phyloP scores from a whole-genome alignment of 2,888 invertebrate species.

The Noctua janthina region DNA sequence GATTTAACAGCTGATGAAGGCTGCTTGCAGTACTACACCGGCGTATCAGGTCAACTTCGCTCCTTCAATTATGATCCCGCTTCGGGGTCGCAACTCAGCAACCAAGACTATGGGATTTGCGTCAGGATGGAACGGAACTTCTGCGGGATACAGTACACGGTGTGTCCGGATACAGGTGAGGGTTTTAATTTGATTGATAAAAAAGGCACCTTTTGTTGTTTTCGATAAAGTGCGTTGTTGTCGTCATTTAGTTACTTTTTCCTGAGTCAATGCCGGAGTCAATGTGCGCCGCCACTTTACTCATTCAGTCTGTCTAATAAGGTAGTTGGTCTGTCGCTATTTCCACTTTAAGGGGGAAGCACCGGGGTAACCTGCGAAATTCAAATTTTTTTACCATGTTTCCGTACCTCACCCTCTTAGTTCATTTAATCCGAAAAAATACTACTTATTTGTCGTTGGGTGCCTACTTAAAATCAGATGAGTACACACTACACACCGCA shows the following conservation, averaged over 20 bases:
- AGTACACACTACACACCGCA: too few species aligned
- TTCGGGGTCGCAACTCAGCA: slow-evolving; percentile 94
- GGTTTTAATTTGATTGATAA: neutral
- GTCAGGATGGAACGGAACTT: slow-evolving; percentile 96
- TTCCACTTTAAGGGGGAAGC: too few species aligned
- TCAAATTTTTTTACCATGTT: too few species aligned
- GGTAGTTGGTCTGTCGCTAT: too few species aligned
- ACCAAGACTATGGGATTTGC: slow-evolving; percentile 97
- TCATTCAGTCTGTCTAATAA: neutral
- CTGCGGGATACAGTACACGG: slow-evolving; percentile 95
- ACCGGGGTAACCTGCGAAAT: too few species aligned
- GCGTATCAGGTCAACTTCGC: slow-evolving; percentile 94
- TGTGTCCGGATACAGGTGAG: slow-evolving; percentile 92
- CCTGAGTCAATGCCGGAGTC: neutral
- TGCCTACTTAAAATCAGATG: too few species aligned
- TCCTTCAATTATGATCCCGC: slow-evolving; percentile 96
- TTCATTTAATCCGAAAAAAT: too few species aligned
- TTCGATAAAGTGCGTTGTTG: neutral
- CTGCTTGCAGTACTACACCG: slow-evolving; percentile 94
- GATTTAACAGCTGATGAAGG: slow-evolving; percentile 92
- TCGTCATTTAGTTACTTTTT: neutral
- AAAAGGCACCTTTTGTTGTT: neutral
- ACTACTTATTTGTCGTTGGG: too few species aligned
- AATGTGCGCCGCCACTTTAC: neutral
- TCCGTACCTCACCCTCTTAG: too few species aligned